Conservation (phyloP, 1,140 invertebrate genomes). For the Colletes latitarsis region DNA sequence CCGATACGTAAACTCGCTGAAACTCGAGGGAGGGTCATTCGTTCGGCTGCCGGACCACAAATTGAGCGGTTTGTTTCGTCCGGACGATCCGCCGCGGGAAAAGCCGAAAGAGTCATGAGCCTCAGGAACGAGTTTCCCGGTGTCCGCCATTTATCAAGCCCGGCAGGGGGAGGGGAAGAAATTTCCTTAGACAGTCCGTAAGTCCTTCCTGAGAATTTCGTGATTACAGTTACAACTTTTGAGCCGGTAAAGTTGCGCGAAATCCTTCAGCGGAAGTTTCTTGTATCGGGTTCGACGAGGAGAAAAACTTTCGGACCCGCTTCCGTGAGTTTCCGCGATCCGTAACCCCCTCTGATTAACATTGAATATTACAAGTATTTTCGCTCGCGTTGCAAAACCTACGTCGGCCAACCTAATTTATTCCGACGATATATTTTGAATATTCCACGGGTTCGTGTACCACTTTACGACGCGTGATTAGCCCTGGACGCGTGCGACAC, state of each 20-base stretch:
- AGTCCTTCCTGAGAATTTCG: slow-evolving; percentile 35
- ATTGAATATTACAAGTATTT: background rate
- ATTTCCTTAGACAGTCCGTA: slow-evolving; percentile 48
- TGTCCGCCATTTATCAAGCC: slow-evolving; percentile 48
- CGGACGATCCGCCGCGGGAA: background rate
- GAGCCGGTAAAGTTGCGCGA: slow-evolving; percentile 15
- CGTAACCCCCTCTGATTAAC: background rate
- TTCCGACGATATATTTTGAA: too few relatives aligned
- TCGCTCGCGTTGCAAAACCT: too few relatives aligned
- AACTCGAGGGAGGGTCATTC: slow-evolving; percentile 60
- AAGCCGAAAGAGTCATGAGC: slow-evolving; percentile 26
- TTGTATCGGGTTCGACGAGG: background rate
- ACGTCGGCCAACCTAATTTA: too few relatives aligned
- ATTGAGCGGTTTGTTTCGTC: slow-evolving; percentile 73
- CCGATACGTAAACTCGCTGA: slow-evolving; percentile 59
- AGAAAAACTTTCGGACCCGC: slow-evolving; percentile 4
- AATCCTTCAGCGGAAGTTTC: slow-evolving; percentile 23
- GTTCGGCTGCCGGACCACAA: slow-evolving; percentile 66
- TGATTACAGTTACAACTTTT: slow-evolving; percentile 53
- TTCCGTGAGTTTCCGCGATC: background rate
- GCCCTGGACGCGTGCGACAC: too few relatives aligned
- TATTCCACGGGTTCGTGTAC: too few relatives aligned
- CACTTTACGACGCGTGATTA: too few relatives aligned
- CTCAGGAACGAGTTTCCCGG: slow-evolving; percentile 30
- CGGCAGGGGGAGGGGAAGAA: slow-evolving; percentile 14